Conservation (phyloP, 2,797 vertebrate species). For the Xenentodon cancila region DNA sequence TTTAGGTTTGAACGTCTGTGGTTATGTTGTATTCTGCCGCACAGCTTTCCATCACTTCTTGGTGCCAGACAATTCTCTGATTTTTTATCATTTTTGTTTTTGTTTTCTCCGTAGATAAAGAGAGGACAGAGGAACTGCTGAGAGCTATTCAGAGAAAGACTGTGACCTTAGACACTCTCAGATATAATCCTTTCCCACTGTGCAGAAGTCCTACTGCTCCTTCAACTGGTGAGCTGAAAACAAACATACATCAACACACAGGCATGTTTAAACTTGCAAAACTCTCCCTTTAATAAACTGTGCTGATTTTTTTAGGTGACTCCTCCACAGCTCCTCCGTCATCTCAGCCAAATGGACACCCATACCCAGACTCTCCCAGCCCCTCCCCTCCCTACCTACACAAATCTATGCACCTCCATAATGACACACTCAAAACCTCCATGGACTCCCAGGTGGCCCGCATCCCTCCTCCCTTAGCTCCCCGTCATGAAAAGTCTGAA, state of each 20-base stretch:
- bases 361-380: conserved; percentile 71
- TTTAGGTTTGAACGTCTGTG: not conserved
- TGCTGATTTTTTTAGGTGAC: conserved; percentile 45
- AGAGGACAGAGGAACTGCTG: conserved; percentile 85
- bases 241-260: not conserved
- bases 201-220: conserved; percentile 78
- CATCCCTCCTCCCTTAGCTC: conserved; percentile 56
- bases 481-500: conserved; percentile 77
- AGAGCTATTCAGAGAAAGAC: conserved; percentile 90
- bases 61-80: not conserved
- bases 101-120: conserved; percentile 66
- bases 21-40: not conserved
- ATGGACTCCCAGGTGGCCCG: conserved; percentile 42
- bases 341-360: conserved; percentile 66
- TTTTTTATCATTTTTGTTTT: conserved; percentile 55
- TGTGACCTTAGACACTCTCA: conserved; percentile 79
- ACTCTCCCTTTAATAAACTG: conserved; percentile 11
- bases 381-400: conserved; percentile 77
- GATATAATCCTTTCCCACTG: conserved; percentile 78
- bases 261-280: not conserved
- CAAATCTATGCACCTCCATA: conserved; percentile 72
- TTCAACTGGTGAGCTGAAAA: conserved; percentile 76
- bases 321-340: conserved; percentile 37
- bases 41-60: conserved; percentile 24
- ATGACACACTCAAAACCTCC: conserved; percentile 65